These are phyloP conservation scores for Thalassoma bifasciatum DNA, from an alignment of 2,113 vertebrate species.

Conservation along the genomic window DNA sequence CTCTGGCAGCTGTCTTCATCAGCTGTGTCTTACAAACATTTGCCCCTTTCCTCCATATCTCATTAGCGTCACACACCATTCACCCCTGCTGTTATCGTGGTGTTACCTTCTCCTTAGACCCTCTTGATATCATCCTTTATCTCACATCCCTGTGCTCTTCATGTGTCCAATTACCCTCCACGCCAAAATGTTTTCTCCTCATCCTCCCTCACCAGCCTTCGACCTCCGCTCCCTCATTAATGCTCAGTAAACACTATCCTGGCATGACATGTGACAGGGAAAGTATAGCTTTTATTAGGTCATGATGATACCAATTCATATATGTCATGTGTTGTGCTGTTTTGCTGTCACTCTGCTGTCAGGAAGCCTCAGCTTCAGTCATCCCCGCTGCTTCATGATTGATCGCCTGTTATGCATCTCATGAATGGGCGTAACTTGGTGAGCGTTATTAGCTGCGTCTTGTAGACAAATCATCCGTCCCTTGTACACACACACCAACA, in stretches of 20 bases:
- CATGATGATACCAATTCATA: slow-evolving; percentile 20
- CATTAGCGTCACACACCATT: slow-evolving; percentile 58
- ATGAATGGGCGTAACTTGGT: slow-evolving; percentile 47
- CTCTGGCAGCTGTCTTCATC: slow-evolving; percentile 30
- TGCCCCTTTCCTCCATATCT: slow-evolving; percentile 50
- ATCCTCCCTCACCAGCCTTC: slow-evolving; percentile 40
- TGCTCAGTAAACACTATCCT: slow-evolving; percentile 57
- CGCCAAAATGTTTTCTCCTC: slow-evolving; percentile 50
- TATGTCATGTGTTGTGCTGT: slow-evolving; percentile 8
- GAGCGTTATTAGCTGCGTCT: slow-evolving; percentile 60
- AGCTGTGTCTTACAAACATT: slow-evolving; percentile 41
- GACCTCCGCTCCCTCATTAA: slow-evolving; percentile 50
- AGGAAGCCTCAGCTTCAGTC: slow-evolving; percentile 22
- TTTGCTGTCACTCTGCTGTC: slow-evolving; percentile 39
- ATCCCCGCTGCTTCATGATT: slow-evolving; percentile 55
- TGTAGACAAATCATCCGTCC: slow-evolving; percentile 41
- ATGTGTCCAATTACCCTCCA: slow-evolving; percentile 60
- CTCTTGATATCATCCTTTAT: slow-evolving; percentile 60
- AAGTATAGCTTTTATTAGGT: slow-evolving; percentile 42
- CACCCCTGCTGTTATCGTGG: slow-evolving; percentile 63
- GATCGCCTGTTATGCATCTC: slow-evolving; percentile 57
- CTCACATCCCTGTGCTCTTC: slow-evolving; percentile 23
- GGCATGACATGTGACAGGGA: slow-evolving; percentile 50
- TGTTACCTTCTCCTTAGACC: slow-evolving; percentile 60
- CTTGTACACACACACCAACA: slow-evolving; percentile 32